phyloP scores from a whole-genome alignment of 2,797 vertebrate species.

The Poecilia picta region DNA sequence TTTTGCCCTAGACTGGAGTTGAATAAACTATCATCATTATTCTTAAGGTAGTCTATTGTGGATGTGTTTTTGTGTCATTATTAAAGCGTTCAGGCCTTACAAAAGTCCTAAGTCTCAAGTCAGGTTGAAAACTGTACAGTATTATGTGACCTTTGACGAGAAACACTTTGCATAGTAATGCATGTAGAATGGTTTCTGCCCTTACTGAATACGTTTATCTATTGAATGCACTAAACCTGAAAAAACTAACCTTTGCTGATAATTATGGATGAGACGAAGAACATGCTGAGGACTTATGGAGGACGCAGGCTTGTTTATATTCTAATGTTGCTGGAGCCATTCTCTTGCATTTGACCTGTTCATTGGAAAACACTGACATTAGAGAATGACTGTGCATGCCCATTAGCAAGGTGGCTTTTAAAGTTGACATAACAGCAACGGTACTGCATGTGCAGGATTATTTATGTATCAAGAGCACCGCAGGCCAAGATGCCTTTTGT shows the following conservation, averaged over 20 bases:
- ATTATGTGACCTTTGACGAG: constrained; percentile 47
- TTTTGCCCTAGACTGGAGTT: neutral
- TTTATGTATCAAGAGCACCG: constrained; percentile 51
- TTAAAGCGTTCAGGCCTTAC: constrained; percentile 13
- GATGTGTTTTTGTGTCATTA: constrained; percentile 1
- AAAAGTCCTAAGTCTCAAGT: constrained; percentile 45
- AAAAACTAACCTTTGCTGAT: constrained; percentile 61
- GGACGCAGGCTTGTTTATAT: constrained; percentile 45
- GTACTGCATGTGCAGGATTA: constrained; percentile 34
- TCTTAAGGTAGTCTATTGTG: constrained; percentile 15
- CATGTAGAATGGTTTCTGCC: constrained; percentile 32
- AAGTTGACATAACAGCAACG: constrained; percentile 44
- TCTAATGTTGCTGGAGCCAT: constrained; percentile 30
- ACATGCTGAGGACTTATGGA: constrained; percentile 42
- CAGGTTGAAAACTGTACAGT: constrained; percentile 30
- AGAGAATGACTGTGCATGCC: constrained; percentile 40
- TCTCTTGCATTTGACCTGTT: constrained; percentile 52
- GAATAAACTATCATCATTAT: neutral
- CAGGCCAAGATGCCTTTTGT: constrained; percentile 43
- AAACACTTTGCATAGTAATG: constrained; percentile 42
- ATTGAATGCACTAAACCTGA: constrained; percentile 59
- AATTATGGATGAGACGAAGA: constrained; percentile 48
- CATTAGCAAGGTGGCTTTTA: constrained; percentile 45
- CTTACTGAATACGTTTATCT: constrained; percentile 59
- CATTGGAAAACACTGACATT: constrained; percentile 53